Conservation (phyloP, 1,140 invertebrate genomes). For the Antheraea mylitta region DNA sequence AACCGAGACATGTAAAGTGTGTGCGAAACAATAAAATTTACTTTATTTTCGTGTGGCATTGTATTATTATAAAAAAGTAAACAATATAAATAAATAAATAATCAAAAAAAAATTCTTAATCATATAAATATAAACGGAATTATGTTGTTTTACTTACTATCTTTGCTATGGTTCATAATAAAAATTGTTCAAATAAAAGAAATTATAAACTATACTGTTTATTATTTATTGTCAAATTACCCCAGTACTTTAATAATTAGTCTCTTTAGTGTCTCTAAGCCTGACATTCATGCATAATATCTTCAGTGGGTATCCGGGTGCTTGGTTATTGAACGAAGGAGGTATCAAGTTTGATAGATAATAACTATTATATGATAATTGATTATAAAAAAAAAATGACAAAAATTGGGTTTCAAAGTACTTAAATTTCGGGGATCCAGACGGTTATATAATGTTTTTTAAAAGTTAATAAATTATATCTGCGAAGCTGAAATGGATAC, state of each 20-base stretch:
- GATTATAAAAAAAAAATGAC: not conserved
- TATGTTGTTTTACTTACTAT: conserved; percentile 3
- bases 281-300: conserved; percentile 2
- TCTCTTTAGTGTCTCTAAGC: conserved; percentile 2
- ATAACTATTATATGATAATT: not conserved
- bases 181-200: conserved; percentile 2
- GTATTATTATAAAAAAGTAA: not conserved
- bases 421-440: not conserved
- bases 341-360: not conserved
- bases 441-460: not conserved
- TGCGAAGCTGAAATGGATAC: not conserved
- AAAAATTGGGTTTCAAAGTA: not conserved
- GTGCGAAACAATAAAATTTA: conserved; percentile 9
- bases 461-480: not conserved
- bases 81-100: not conserved
- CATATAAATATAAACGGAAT: conserved; percentile 9
- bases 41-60: conserved; percentile 13
- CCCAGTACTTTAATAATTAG: conserved; percentile 1
- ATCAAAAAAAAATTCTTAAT: not conserved
- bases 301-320: too few relatives aligned
- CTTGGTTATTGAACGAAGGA: too few relatives aligned
- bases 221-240: conserved; percentile 4
- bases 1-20: conserved; percentile 10
- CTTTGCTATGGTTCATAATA: conserved; percentile 7
- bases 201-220: not conserved